phyloP scores from a whole-genome alignment of 64 coral and sea anemone genomes.

The Actinia tenebrosa region DNA sequence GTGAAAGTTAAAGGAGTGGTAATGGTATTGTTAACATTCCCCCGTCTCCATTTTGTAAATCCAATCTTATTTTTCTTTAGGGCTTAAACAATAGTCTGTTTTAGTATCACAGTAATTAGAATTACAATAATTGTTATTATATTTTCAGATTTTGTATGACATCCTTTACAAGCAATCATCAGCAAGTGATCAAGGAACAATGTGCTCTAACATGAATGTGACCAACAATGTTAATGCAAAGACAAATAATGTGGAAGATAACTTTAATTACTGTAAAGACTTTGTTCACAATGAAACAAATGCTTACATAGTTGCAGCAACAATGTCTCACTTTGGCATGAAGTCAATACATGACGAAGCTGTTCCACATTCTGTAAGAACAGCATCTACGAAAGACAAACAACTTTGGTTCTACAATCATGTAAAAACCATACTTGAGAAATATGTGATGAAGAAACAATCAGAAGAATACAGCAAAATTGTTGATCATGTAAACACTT shows the following conservation, averaged over 20 bases:
- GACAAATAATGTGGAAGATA: constrained; percentile 13
- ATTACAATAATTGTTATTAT: neutral
- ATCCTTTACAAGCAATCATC: neutral
- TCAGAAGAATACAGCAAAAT: too few species aligned
- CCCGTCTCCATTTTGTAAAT: too few species aligned
- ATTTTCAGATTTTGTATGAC: constrained; percentile 38
- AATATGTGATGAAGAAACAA: too few species aligned
- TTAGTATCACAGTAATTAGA: neutral
- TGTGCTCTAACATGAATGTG: constrained; percentile 35
- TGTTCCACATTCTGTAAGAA: constrained; percentile 29
- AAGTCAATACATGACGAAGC: neutral
- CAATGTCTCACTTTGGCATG: constrained; percentile 27
- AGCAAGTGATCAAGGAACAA: neutral
- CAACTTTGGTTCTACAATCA: too few species aligned
- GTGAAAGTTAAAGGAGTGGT: too few species aligned
- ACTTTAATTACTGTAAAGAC: constrained; percentile 21
- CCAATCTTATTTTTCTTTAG: neutral
- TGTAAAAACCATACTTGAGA: too few species aligned
- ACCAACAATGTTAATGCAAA: constrained; percentile 15
- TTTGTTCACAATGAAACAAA: constrained; percentile 15
- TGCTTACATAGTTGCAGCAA: constrained; percentile 14
- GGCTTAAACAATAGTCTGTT: neutral
- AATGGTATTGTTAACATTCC: too few species aligned
- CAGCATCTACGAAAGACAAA: neutral
- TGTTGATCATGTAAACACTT: too few species aligned